These are phyloP conservation scores for Andrena hattorfiana DNA, from an alignment of 2,888 invertebrate genomes.

Conservation along the genomic window DNA sequence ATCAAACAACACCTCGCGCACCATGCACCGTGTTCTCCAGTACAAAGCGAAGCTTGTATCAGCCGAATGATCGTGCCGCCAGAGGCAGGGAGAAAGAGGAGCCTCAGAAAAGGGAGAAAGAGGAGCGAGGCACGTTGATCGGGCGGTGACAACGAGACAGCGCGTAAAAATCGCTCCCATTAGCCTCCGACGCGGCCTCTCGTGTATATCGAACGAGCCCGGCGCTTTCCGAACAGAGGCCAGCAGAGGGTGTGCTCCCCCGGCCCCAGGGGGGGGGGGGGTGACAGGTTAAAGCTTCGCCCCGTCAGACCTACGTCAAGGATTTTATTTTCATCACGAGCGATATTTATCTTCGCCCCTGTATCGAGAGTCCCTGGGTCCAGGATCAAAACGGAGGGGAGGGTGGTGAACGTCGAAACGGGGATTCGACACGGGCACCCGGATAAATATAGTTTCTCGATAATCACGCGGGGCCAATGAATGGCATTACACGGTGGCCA, in stretches of 20 bases:
- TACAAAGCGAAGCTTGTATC: conserved; percentile 12
- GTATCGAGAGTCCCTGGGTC: conserved; percentile 51
- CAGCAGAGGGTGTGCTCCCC: conserved; percentile 4
- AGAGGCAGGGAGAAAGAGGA: background rate
- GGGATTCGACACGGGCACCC: conserved; percentile 68
- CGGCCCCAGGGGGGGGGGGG: conserved; percentile 2
- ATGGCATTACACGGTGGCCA: conserved; percentile 62
- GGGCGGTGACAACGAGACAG: conserved; percentile 24
- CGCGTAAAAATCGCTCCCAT: conserved; percentile 46
- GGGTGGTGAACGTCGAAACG: conserved; percentile 53
- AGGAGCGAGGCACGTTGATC: conserved; percentile 25
- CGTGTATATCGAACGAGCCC: conserved; percentile 12
- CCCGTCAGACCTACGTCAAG: conserved; percentile 70
- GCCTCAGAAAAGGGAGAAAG: background rate
- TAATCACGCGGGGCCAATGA: conserved; percentile 72
- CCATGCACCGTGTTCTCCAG: background rate
- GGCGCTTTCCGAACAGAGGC: conserved; percentile 36
- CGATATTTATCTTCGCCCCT: conserved; percentile 75
- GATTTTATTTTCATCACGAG: conserved; percentile 77
- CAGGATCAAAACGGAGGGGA: background rate
- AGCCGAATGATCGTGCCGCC: background rate
- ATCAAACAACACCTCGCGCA: background rate
- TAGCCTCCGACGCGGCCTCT: conserved; percentile 28
- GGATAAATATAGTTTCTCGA: conserved; percentile 74
- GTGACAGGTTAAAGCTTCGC: conserved; percentile 58